Base-by-base conservation (phyloP, 2,797 vertebrate genomes). In the Pagetopsis macropterus region DNA sequence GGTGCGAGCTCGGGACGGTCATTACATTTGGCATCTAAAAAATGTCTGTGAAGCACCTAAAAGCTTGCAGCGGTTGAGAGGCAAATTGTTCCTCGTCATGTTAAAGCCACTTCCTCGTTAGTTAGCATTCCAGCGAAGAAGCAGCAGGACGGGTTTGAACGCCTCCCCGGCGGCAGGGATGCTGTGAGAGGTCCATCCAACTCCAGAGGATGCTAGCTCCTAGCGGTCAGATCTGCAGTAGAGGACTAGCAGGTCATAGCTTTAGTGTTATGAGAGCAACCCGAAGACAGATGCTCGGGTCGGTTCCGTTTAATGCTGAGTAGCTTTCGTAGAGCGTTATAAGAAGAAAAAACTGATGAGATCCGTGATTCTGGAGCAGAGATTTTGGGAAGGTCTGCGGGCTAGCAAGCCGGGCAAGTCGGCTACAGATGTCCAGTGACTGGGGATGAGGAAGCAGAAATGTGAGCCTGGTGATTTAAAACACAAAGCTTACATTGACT, bases 141-240 rank as follows among this genome's bases (percentile, higher is more conserved):
- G 79, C 64, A 27, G 65, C 64, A 21, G 79, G 61, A 15, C 54
- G 1, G 44, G 59, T 31, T 48, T 3, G 64, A 33, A 46, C 74
- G 52, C 65, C 75, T 78, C 75, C 70, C 74, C 5, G 76, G 41
- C 71, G 75, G 37, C 70, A 4, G 31, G 64, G 88, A 88, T 84
- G 91, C 80, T 88, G 84, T 4, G 50, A 21, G 75, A 70, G 74
- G 37, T 78, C 46, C 82, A 79, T 84, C 86, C 82, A 23, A 59
- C 87, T 88, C 89, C 87, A 59, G 78, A 72, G 12, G 91, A 86
- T 86, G 86, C 84, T 87, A 87, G 73, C 84, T 83, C 70, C 87
- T 64, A 78, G 78, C 86, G 86, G 85, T 88, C 87, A 83, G 73
- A 78, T 49, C 5, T 19, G 31, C 50, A 45, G 3, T 14, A 40